Evolutionary conservation across 2,888 invertebrate species (phyloP).

Genomic region (Ametastegia equiseti): DNA sequence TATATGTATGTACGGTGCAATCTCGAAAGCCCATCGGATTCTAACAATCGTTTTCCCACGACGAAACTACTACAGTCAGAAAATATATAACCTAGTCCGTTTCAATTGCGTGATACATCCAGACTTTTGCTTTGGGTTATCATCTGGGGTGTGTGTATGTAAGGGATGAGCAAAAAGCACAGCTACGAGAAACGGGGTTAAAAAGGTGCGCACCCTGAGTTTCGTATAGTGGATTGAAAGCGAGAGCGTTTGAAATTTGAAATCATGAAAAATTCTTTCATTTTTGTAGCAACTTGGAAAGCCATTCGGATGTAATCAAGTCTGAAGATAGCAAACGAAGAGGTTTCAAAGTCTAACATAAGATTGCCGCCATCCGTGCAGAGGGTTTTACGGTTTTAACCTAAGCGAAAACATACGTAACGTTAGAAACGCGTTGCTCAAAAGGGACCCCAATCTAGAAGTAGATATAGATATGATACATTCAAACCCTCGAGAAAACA

Average conservation of each 20-base stretch:
- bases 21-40: slow-evolving; percentile 1
- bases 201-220: no score
- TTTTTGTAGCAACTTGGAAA: no score
- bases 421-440: background rate
- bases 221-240: no score
- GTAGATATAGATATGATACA: slow-evolving; percentile 52
- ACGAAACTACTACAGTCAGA: background rate
- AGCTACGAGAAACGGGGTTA: no score
- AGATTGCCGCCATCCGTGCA: no score
- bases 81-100: slow-evolving; percentile 7
- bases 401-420: background rate
- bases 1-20: background rate
- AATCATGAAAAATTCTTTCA: no score
- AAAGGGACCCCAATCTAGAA: no score
- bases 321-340: no score
- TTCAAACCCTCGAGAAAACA: slow-evolving; percentile 68
- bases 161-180: background rate
- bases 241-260: no score
- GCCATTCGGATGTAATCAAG: no score
- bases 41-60: slow-evolving; percentile 11
- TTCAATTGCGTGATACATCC: background rate
- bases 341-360: no score
- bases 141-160: background rate
- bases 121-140: background rate
- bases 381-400: no score